Evolutionary conservation across 2,797 vertebrate genomes (phyloP).

Genomic region (Syngnathus rostellatus): DNA sequence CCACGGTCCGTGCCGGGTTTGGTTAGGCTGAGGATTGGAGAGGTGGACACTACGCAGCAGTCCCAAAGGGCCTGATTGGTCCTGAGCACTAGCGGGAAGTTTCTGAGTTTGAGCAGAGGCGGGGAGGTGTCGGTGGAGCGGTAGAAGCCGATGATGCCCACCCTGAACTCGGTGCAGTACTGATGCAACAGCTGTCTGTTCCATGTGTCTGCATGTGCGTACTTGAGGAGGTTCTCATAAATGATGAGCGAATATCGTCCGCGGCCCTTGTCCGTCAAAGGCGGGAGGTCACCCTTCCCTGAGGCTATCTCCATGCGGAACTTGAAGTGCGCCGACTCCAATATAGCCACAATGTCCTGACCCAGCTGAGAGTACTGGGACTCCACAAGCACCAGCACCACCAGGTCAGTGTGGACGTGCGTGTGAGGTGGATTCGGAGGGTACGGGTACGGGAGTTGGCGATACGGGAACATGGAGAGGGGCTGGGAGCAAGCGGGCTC

Average conservation of each 20-base stretch:
- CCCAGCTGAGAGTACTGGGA: slow-evolving; percentile 95
- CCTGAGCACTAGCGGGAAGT: slow-evolving; percentile 80
- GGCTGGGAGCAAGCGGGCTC: slow-evolving; percentile 78
- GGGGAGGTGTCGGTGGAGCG: slow-evolving; percentile 91
- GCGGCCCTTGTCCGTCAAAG: slow-evolving; percentile 82
- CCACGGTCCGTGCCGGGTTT: slow-evolving; percentile 80
- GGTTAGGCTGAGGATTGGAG: slow-evolving; percentile 85
- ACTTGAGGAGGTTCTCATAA: slow-evolving; percentile 95
- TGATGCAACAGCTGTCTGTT: slow-evolving; percentile 92
- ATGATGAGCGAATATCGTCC: slow-evolving; percentile 87
- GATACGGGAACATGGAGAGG: slow-evolving; percentile 76
- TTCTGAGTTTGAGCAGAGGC: slow-evolving; percentile 74
- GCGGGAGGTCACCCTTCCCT: slow-evolving; percentile 89
- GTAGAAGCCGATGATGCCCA: slow-evolving; percentile 93
- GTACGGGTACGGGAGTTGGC: slow-evolving; percentile 76
- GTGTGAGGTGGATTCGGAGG: slow-evolving; percentile 81
- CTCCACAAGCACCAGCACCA: slow-evolving; percentile 87
- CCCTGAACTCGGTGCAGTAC: slow-evolving; percentile 93
- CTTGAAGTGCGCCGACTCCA: slow-evolving; percentile 88
- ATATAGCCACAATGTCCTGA: slow-evolving; percentile 88
- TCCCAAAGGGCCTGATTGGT: slow-evolving; percentile 87
- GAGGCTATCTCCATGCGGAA: slow-evolving; percentile 91
- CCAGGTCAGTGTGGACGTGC: slow-evolving; percentile 73
- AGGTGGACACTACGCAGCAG: slow-evolving; percentile 82
- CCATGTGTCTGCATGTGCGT: slow-evolving; percentile 88